phyloP scores from a whole-genome alignment of 2,888 invertebrate species.

The Drosophila longiperda region DNA sequence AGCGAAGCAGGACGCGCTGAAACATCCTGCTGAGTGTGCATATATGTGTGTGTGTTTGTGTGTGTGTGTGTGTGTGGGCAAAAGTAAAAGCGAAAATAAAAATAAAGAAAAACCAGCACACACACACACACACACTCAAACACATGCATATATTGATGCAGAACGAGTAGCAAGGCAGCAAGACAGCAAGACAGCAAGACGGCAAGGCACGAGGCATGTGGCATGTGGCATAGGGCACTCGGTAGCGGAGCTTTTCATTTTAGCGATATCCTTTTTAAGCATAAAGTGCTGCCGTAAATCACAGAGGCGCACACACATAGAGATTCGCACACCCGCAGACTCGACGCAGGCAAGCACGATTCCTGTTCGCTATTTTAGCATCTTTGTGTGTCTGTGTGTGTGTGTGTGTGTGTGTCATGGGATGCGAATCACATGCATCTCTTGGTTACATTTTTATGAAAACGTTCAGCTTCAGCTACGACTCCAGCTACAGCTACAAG shows the following conservation, averaged over 20 bases:
- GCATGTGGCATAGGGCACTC: conserved; percentile 42
- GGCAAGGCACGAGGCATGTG: background rate
- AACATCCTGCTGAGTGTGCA: conserved; percentile 70
- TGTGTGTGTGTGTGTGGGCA: conserved; percentile 42
- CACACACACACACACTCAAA: conserved; percentile 36
- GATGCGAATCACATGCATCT: conserved; percentile 80
- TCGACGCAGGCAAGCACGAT: conserved; percentile 50
- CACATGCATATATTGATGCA: conserved; percentile 28
- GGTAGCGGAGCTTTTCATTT: conserved; percentile 77
- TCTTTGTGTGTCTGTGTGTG: conserved; percentile 38
- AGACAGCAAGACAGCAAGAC: conserved; percentile 6
- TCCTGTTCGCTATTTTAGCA: conserved; percentile 62
- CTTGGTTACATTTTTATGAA: conserved; percentile 81
- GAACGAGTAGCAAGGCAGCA: conserved; percentile 11
- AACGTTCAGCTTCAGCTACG: conserved; percentile 60
- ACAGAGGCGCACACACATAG: conserved; percentile 68
- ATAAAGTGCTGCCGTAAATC: conserved; percentile 83
- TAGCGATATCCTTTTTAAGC: conserved; percentile 83
- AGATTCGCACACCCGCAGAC: conserved; percentile 43
- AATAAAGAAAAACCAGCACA: conserved; percentile 41
- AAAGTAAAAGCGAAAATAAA: conserved; percentile 73
- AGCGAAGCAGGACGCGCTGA: conserved; percentile 34
- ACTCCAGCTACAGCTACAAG: conserved; percentile 20
- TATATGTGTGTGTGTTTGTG: conserved; percentile 14
- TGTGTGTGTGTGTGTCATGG: conserved; percentile 42